Evolutionary conservation across 2,797 vertebrate species (phyloP).

Genomic region (Ficedula albicollis): DNA sequence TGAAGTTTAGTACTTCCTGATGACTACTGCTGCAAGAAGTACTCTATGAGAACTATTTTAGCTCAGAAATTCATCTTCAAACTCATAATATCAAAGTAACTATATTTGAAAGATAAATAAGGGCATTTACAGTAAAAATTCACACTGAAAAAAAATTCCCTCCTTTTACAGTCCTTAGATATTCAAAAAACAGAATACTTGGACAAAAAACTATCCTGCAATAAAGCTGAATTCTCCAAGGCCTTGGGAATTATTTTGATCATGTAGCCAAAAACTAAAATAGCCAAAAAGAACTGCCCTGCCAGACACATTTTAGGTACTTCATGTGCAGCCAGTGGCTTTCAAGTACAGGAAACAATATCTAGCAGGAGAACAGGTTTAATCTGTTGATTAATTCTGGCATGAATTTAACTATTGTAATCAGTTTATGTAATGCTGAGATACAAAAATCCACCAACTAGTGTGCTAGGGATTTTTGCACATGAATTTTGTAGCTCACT

Average conservation of each 20-base stretch:
- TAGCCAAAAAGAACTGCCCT: background rate
- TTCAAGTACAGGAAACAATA: background rate
- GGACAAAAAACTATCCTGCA: background rate
- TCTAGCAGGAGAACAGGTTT: background rate
- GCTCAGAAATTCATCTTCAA: background rate
- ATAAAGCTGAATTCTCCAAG: background rate
- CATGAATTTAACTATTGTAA: background rate
- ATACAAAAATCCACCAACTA: background rate
- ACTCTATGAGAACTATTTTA: background rate
- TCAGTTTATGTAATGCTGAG: background rate
- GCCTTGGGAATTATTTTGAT: background rate
- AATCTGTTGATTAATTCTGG: background rate
- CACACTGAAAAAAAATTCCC: background rate
- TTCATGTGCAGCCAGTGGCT: background rate
- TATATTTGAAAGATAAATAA: background rate
- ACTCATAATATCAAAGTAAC: background rate
- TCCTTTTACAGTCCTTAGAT: background rate
- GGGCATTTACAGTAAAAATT: background rate
- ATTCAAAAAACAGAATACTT: background rate
- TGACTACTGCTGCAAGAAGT: background rate
- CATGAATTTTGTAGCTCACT: background rate
- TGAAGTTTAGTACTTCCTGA: background rate
- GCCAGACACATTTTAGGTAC: background rate
- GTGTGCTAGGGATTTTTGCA: background rate
- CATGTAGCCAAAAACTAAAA: background rate